Percentiles rank a stretch among this genome's conserved stretches.
Conservation (phyloP, 2,113 vertebrate species). For the Proterorhinus semilunaris region DNA sequence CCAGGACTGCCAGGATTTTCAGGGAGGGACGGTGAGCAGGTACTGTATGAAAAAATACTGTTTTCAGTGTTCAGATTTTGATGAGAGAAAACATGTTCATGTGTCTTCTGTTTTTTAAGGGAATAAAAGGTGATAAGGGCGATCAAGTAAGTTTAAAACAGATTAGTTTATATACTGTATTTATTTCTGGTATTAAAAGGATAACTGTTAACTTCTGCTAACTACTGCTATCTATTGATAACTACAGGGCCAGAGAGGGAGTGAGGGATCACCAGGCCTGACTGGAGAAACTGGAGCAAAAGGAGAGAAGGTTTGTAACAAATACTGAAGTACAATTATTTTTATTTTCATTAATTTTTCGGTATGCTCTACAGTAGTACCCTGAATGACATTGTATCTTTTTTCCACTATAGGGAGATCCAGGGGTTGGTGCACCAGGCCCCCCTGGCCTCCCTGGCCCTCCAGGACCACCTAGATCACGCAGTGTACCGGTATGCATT, state of each 20-base stretch:
- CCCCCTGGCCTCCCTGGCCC: constrained; percentile 76
- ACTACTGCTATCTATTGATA: too few species aligned
- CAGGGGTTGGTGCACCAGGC: constrained; percentile 73
- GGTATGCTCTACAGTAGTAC: neutral
- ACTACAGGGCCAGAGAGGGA: constrained; percentile 73
- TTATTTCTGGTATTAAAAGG: neutral
- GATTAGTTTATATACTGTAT: neutral
- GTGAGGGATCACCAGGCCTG: constrained; percentile 66
- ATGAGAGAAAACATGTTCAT: neutral
- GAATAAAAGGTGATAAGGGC: constrained; percentile 69
- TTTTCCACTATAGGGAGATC: constrained; percentile 69
- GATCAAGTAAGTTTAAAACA: constrained; percentile 60
- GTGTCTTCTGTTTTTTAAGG: constrained; percentile 46
- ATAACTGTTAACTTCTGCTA: constrained; percentile 2
- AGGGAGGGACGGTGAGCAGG: constrained; percentile 70
- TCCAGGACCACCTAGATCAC: constrained; percentile 64
- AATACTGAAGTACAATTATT: neutral
- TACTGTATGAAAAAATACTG: constrained; percentile 1
- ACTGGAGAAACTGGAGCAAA: constrained; percentile 74
- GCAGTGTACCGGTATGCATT: constrained; percentile 65
- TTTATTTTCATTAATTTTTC: neutral
- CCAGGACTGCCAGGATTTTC: constrained; percentile 52
- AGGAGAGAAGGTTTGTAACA: constrained; percentile 79
- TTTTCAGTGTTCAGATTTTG: neutral
- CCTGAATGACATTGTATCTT: neutral